Evolutionary conservation across 2,113 vertebrate genomes (phyloP), one percentile per base, ranked within the genome.

Genomic region (Fukomys damarensis): DNA sequence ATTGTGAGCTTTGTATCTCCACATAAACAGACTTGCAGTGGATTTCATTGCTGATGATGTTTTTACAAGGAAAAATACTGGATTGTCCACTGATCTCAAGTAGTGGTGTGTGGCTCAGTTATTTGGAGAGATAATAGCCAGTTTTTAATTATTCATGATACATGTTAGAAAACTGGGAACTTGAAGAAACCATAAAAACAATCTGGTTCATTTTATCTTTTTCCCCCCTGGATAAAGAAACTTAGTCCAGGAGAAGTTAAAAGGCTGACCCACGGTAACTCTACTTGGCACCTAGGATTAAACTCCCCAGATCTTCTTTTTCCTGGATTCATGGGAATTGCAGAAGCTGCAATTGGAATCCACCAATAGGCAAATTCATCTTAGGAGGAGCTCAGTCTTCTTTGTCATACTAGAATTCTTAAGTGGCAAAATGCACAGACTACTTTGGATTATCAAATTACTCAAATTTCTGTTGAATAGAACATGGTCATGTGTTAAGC

Each of bases 61-160:
- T 96, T 96, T 86, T 56, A 65, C 5, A 54, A 76, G 76, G 49
- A 94, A 94, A 93, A 95, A 38, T 91, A 65, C 77, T 79, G 28
- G 30, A 91, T 54, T 83, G 3, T 54, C 89, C 56, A 88, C 2
- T 46, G 22, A 32, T 43, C 74, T 70, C 80, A 81, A 95, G 52
- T 26, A 70, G 89, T 86, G 58, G 66, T 91, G 95, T 93, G 16
- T 41, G 82, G 81, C 86, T 95, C 80, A 92, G 54, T 96, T 94
- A 96, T 93, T 83, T 96, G 93, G 52, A 84, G 68, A 97, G 56
- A 94, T 89, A 93, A 97, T 59, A 93, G 65, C 24, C 92, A 58
- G 52, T 54, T 86, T 81, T 97, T 80, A 97, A 96, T 85, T 97
- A 95, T 95, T 97, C 61, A 91, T 91, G n/a, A 61, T 20, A 61